Evolutionary conservation across 2,888 invertebrate species (phyloP).

Genomic region (Orgyia antiqua): DNA sequence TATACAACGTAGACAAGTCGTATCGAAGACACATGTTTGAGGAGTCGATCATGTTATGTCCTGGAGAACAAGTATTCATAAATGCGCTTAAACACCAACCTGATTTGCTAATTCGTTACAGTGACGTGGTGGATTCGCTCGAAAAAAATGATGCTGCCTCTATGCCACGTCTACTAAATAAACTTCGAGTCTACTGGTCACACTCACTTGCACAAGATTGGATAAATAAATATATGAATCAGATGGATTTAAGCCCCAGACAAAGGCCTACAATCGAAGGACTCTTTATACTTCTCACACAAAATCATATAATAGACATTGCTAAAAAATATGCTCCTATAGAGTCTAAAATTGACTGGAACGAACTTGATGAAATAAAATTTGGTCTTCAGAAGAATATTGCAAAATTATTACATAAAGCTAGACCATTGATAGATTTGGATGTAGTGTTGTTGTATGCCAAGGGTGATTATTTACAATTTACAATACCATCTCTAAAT

Average conservation of each 20-base stretch:
- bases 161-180: slow-evolving; percentile 33
- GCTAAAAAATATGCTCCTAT: slow-evolving; percentile 40
- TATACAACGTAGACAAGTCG: slow-evolving; percentile 51
- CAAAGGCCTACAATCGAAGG: slow-evolving; percentile 36
- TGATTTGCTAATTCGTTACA: slow-evolving; percentile 32
- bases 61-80: slow-evolving; percentile 40
- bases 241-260: slow-evolving; percentile 30
- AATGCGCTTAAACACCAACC: slow-evolving; percentile 58
- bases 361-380: slow-evolving; percentile 31
- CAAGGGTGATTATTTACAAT: slow-evolving; percentile 57
- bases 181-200: slow-evolving; percentile 53
- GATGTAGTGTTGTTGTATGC: slow-evolving; percentile 45
- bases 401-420: slow-evolving; percentile 42
- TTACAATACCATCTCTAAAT: slow-evolving; percentile 44
- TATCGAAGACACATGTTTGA: slow-evolving; percentile 53
- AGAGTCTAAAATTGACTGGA: slow-evolving; percentile 46
- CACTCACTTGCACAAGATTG: slow-evolving; percentile 32
- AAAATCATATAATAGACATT: slow-evolving; percentile 30
- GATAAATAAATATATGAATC: slow-evolving; percentile 28
- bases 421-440: slow-evolving; percentile 43
- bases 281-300: slow-evolving; percentile 37
- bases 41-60: slow-evolving; percentile 42
- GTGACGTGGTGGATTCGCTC: slow-evolving; percentile 30
- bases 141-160: slow-evolving; percentile 30
- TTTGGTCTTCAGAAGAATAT: slow-evolving; percentile 45